Evolutionary conservation across 2,113 vertebrate genomes (phyloP), one percentile per base, ranked within the genome.

Genomic region (Caretta caretta): DNA sequence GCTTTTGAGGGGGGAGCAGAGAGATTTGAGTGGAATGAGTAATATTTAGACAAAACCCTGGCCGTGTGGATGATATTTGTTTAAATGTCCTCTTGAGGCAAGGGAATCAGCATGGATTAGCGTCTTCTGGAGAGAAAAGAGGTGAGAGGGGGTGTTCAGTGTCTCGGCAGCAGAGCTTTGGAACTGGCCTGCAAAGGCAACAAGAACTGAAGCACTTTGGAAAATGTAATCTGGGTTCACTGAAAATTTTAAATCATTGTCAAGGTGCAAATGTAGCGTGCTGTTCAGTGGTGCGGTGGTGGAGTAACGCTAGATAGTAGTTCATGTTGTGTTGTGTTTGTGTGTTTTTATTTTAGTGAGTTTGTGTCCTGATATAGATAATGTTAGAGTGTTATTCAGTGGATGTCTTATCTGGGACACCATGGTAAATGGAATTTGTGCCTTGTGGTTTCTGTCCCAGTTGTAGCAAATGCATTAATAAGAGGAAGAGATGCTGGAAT

Each of bases 401-500:
- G 22, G 13, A 82, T 0, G 0, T 89, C 2, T 5, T 5, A 0
- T 48, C 48, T 0, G 0, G 49, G 53, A 16, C 31, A 53, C 10
- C 38, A 27, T 17, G 51, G 16, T 31, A 19, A 59, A 29, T 19
- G 54, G 25, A 22, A 14, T 3, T 12, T 91, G 29, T 62, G 17
- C 19, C 1, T 20, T 53, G 46, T 62, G 65, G 80, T 80, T 93
- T 88, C 20, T 0, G 2, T 86, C 78, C 50, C 35, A 12, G 0
- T 0, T 69, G 19, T 72, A 85, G 65, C 0, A 1, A 4, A 0
- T 91, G 48, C 4, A 1, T 85, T 65, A 27, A 72, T 11, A 53
- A 56, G 22, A 89, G 93, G 92, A 72, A 82, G 38, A 90, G 87
- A 83, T 56, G 89, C 48, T 16, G 50, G 54, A 83, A 80, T 31